Evolutionary conservation across 2,888 invertebrate genomes (phyloP), one percentile per base, ranked within the genome.

Genomic region (Crematogaster levior): DNA sequence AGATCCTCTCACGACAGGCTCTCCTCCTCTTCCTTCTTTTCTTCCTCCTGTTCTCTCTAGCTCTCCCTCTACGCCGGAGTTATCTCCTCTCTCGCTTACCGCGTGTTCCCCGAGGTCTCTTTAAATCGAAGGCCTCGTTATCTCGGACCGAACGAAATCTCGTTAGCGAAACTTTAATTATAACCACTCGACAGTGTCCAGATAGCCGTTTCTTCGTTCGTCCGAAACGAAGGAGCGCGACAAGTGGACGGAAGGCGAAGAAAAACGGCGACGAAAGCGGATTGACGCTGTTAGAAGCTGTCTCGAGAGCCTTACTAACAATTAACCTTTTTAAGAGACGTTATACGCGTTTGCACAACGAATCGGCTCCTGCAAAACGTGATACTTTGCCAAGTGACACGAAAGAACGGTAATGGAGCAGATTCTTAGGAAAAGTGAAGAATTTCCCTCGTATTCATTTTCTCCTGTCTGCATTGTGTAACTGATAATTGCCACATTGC

Each of bases 61-160:
- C 34, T 75, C 40, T 43, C 53, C 73, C 56, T 77, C 56, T 53
- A 65, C 48, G 24, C 12, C 53, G 43, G n/a, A 56, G 58, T 27
- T 75, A 56, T 73, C 66, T 66, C 72, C 51, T 75, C 63, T 82
- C 75, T 85, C n/a, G 51, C 43, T 48, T 15, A 48, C 18, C 63
- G 79, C 83, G 18, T 24, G 74, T 83, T 82, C 82, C 85, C 83
- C 84, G 82, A 72, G 86, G 86, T 89, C 86, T 86, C 89, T 89
- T 91, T 89, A 87, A 90, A 91, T 90, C 89, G 88, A 91, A 90
- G 82, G 58, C 86, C 90, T 91, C 90, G 90, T 91, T 91, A 91
- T 90, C 90, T 88, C 83, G 65, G 73, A 53, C 82, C 81, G 83
- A 90, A 91, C 85, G 88, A 84, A 90, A 89, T 91, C 90, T 91